Evolutionary conservation across 2,797 vertebrate genomes (phyloP), one percentile per base, ranked within the genome.

Genomic region (Pangasius sanitwongsei): DNA sequence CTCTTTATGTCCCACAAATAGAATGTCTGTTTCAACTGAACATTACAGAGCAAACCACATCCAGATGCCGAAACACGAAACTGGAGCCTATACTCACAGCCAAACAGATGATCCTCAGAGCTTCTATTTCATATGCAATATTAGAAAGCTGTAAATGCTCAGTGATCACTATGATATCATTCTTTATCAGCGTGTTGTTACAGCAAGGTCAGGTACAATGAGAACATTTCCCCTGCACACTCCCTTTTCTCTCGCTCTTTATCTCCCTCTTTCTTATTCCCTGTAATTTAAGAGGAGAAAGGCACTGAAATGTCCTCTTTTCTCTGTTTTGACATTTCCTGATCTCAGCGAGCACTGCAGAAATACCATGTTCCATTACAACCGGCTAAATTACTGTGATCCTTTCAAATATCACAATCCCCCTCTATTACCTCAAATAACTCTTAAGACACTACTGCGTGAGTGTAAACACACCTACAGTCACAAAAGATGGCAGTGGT

Each of bases 361-460:
- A 92, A 92, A 91, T 92, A 91, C 89, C 89, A 89, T 63, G 87
- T 88, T 93, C 92, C 84, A 91, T 93, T 93, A 93, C 91, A 91
- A 90, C 88, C 78, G 16, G 82, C 88, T 89, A 92, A 93, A 94
- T 93, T 92, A 93, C 92, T 91, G 91, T 92, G 90, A 93, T 94
- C 92, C 93, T 93, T 93, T 92, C 92, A 93, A 92, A 93, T 93
- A 93, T 93, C 92, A 92, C 91, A 90, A 92, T 92, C 92, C 89
- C 81, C 92, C 85, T 92, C 92, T 91, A 92, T 93, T 92, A 93
- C 91, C 87, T 91, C 89, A 92, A 93, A 89, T 91, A 91, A 91
- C 91, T 93, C 89, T 91, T 90, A 92, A 92, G 91, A 92, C 82
- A 91, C 88, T 87, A 78, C 50, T 77, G 86, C 86, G 86, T 86